Conservation (phyloP, 2,113 vertebrate genomes). For the Anthoscopus minutus region DNA sequence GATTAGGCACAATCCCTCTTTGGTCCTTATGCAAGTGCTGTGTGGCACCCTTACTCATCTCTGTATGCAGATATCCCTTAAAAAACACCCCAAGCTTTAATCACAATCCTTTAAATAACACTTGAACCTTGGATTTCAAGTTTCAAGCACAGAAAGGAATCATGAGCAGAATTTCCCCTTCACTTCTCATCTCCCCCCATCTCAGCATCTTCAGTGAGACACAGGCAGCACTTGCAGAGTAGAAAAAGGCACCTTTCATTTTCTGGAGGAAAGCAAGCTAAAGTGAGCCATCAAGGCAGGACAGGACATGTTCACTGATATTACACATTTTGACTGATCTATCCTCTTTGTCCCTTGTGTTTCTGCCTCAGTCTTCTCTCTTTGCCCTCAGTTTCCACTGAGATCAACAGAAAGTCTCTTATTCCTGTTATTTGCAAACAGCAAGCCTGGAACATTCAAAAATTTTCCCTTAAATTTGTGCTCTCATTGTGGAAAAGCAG, state of each 20-base stretch:
- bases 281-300: not conserved
- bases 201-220: not conserved
- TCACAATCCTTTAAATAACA: not conserved
- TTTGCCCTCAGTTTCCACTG: not conserved
- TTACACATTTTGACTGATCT: slow-evolving; percentile 1
- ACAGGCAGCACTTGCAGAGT: not conserved
- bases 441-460: not conserved
- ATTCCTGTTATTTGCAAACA: not conserved
- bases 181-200: not conserved
- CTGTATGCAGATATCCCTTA: not conserved
- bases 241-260: not conserved
- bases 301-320: not conserved
- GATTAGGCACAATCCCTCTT: not conserved
- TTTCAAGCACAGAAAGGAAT: slow-evolving; percentile 4
- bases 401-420: not conserved
- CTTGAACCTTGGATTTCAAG: not conserved
- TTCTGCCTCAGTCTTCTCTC: not conserved
- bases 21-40: not conserved
- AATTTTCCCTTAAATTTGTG: not conserved
- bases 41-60: not conserved
- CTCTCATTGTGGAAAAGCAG: not conserved
- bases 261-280: not conserved
- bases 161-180: slow-evolving; percentile 12
- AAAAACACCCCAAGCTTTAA: not conserved
- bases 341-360: not conserved